Evolutionary conservation across 2,797 vertebrate species (phyloP), one percentile per base, ranked within the genome.

Genomic region (Gadopsis marmoratus): DNA sequence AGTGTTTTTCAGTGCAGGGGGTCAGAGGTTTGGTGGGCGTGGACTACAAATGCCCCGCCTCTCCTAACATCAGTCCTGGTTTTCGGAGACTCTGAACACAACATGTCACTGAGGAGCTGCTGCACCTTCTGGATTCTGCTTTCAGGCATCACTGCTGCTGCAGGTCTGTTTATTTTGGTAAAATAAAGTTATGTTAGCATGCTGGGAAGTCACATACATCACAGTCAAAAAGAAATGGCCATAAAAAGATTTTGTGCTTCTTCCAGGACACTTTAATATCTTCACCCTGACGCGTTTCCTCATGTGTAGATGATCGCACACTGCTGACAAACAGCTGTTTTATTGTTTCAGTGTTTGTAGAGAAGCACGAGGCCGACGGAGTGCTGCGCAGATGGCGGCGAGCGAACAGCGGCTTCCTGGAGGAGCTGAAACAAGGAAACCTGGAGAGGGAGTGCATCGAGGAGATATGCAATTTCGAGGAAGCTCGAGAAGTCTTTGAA

Each of bases 381-480:
- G 39, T 95, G 5, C 86, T 95, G n/a, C 84, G 26, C 12, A 65
- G 94, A 26, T 26, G 71, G 41, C 83, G 85, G 2, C 86, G 95
- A 3, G 94, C 93, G 0, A 95, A 95, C 84, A 76, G 74, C 1
- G 94, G 94, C 59, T 89, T 86, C 83, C 86, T 97, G 59, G 97
- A 97, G 86, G 91, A 97, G 84, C 0, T 97, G 26, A 93, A 94
- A 0, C 79, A 88, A 0, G 97, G 95, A 4, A 95, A 97, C 87
- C 89, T 97, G 73, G 94, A 97, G 83, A 83, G 96, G 9, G 96
- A 97, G 45, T 97, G 97, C 62, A 0, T 5, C 0, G 96, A 97
- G 84, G 97, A 97, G 84, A 81, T 92, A 39, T 97, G 97, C 17
- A 77, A 93, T 89, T 96, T 95, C 11, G 97, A 97, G 64, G 97